A percentile compares a stretch with the other conserved stretches of the same genome.
These are phyloP conservation scores for Apis laboriosa DNA, from an alignment of 1,140 invertebrate genomes.

Conservation along the genomic window DNA sequence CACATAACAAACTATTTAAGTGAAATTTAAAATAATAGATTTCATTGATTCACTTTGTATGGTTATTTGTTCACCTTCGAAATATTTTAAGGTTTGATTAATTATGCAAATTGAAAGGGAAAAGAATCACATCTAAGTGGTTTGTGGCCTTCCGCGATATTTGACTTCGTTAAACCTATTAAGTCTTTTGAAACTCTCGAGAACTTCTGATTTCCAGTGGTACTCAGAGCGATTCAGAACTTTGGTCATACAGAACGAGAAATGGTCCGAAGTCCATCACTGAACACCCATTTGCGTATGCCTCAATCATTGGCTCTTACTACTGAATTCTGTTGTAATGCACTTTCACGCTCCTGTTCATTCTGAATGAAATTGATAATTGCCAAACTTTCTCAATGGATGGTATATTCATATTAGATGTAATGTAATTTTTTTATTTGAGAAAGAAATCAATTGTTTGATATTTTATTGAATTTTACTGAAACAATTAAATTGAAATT, in stretches of 20 bases:
- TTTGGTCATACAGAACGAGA: conserved; percentile 6
- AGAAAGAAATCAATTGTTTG: too few species aligned
- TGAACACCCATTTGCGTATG: background rate
- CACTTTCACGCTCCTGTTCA: background rate
- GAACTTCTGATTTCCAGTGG: conserved; percentile 11
- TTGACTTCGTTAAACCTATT: conserved; percentile 22
- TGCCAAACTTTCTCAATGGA: background rate
- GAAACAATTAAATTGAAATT: too few species aligned
- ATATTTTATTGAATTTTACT: too few species aligned
- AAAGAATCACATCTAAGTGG: background rate
- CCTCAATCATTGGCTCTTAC: conserved; percentile 45
- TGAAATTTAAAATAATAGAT: too few species aligned
- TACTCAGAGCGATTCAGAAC: conserved; percentile 13
- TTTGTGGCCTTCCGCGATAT: background rate
- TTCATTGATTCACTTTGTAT: too few species aligned
- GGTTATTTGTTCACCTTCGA: background rate
- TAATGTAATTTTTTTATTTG: too few species aligned
- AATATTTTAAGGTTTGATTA: too few species aligned
- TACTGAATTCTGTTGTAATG: conserved; percentile 46
- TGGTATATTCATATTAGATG: background rate
- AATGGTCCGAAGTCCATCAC: conserved; percentile 10
- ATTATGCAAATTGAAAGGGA: background rate
- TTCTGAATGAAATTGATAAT: background rate
- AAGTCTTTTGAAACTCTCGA: conserved; percentile 7
- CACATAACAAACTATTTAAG: too few species aligned